Evolutionary conservation across 2,113 vertebrate genomes (phyloP).

Genomic region (Pelmatolapia mariae): DNA sequence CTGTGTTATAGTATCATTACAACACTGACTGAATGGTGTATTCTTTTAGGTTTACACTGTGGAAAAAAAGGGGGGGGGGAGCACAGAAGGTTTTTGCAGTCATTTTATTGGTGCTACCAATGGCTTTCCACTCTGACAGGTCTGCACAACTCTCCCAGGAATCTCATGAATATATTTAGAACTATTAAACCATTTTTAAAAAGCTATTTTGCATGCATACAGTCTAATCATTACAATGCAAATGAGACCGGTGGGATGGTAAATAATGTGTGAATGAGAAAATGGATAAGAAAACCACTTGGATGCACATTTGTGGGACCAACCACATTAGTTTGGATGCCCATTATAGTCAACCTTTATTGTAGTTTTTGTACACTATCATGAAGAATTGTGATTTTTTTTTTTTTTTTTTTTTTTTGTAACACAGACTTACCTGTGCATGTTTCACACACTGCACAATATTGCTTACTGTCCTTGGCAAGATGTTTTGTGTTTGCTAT

Average conservation of each 20-base stretch:
- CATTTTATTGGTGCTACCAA: slow-evolving; percentile 6
- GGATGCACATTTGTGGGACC: slow-evolving; percentile 29
- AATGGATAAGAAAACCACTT: slow-evolving; percentile 52
- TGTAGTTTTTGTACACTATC: slow-evolving; percentile 1
- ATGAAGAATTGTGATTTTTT: neutral
- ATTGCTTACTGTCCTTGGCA: neutral
- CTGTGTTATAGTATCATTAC: neutral
- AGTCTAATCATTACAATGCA: slow-evolving; percentile 69
- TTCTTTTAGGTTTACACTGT: neutral
- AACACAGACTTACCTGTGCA: neutral
- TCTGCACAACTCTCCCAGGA: slow-evolving; percentile 41
- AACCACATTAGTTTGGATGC: slow-evolving; percentile 21
- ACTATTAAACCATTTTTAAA: slow-evolving; percentile 66
- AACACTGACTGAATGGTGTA: neutral
- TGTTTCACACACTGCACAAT: neutral
- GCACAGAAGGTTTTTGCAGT: neutral
- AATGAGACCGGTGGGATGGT: slow-evolving; percentile 60
- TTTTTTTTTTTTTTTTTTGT: neutral
- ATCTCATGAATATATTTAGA: slow-evolving; percentile 72
- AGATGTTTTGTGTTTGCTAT: neutral
- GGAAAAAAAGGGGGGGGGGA: neutral
- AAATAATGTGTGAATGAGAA: slow-evolving; percentile 64
- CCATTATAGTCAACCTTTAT: slow-evolving; percentile 19
- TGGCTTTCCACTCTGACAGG: slow-evolving; percentile 39
- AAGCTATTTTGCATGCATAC: slow-evolving; percentile 60